Evolutionary conservation across 2,113 vertebrate species (phyloP).

Genomic region (Xiphorhynchus elegans): DNA sequence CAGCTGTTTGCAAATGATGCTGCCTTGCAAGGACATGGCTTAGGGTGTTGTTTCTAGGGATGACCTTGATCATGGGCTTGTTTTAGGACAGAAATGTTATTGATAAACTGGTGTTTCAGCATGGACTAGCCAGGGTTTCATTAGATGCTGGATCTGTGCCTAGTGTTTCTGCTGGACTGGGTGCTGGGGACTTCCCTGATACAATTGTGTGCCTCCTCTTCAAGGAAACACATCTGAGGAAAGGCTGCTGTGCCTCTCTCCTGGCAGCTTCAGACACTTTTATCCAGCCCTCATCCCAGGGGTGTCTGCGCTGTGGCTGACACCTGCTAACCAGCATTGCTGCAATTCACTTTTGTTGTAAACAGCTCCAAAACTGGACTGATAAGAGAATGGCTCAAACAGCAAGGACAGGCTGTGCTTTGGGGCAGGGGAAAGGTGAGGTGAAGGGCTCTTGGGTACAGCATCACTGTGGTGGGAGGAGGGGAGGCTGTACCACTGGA

Average conservation of each 20-base stretch:
- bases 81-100: neutral
- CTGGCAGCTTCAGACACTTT: neutral
- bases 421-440: neutral
- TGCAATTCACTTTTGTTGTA: neutral
- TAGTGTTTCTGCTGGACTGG: neutral
- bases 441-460: neutral
- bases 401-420: neutral
- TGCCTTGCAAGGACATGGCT: neutral
- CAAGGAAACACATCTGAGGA: neutral
- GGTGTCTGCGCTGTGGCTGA: neutral
- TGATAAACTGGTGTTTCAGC: neutral
- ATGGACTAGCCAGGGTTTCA: neutral
- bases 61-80: neutral
- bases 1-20: neutral
- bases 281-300: neutral
- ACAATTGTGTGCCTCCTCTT: neutral
- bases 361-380: neutral
- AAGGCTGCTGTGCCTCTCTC: neutral
- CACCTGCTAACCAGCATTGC: neutral
- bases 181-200: neutral
- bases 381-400: neutral
- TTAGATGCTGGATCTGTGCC: neutral
- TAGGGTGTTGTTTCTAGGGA: neutral
- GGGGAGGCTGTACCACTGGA: constrained; percentile 82
- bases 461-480: neutral